A percentile compares a stretch with the other conserved stretches of the same genome.
These are phyloP conservation scores for Tragulus kanchil DNA, from an alignment of 2,113 vertebrate species.

Conservation along the genomic window DNA sequence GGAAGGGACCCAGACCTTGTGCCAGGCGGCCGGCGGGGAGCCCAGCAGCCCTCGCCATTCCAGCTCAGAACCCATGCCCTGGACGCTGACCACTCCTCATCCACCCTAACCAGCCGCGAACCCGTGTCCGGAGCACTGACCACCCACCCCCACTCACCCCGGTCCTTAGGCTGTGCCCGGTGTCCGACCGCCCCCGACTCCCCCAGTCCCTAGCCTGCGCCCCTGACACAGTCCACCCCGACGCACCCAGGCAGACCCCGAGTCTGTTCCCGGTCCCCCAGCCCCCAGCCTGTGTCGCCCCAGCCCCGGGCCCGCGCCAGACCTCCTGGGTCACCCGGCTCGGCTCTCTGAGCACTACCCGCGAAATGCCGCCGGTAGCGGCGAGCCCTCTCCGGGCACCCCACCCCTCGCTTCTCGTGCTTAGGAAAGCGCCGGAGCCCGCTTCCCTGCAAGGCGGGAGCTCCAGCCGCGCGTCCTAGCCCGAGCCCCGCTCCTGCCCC, in stretches of 20 bases:
- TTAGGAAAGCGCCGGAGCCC: constrained; percentile 21
- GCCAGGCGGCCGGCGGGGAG: neutral
- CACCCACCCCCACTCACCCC: too few species aligned
- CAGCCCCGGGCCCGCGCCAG: neutral
- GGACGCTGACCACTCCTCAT: neutral
- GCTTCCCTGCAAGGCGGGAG: neutral
- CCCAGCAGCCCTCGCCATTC: neutral
- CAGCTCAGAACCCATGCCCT: neutral
- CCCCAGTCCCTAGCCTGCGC: neutral
- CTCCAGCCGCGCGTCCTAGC: neutral
- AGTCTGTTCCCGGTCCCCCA: neutral
- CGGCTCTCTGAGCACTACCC: neutral
- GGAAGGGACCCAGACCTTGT: neutral
- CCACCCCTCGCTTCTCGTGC: constrained; percentile 22
- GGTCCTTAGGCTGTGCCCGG: too few species aligned
- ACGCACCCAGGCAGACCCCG: neutral
- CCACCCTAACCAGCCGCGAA: too few species aligned
- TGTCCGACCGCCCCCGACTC: too few species aligned
- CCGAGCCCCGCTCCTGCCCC: neutral
- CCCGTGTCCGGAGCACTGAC: too few species aligned
- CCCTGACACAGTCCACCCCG: neutral
- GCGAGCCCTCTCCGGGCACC: neutral
- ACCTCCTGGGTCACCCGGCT: neutral
- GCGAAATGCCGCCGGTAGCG: neutral
- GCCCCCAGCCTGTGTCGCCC: neutral